Conservation (phyloP, 2,797 vertebrate species). For the Potorous gilbertii region DNA sequence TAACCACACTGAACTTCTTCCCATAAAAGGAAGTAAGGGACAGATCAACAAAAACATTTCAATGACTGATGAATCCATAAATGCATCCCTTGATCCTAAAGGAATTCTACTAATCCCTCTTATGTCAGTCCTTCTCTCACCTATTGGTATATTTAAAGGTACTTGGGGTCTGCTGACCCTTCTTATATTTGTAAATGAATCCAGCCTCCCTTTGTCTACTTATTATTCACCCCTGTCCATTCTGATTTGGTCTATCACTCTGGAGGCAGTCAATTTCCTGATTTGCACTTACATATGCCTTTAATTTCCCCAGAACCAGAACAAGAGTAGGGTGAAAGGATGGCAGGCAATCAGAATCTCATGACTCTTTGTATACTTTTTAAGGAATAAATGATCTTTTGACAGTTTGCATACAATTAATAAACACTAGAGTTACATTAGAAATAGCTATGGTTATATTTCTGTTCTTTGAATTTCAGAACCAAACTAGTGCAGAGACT, state of each 20-base stretch:
- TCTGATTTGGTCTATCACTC: not conserved
- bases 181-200: not conserved
- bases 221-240: not conserved
- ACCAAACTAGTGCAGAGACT: not conserved
- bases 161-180: not conserved
- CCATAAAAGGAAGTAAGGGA: not conserved
- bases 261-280: not conserved
- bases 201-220: not conserved
- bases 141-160: not conserved
- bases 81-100: not conserved
- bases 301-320: not conserved
- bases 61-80: not conserved
- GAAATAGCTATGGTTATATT: not conserved
- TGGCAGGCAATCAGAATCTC: not conserved
- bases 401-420: not conserved
- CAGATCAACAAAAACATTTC: not conserved
- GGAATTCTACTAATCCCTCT: not conserved
- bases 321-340: not conserved
- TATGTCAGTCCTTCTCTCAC: not conserved
- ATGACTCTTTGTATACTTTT: not conserved
- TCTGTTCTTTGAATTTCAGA: not conserved
- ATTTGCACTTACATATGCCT: not conserved
- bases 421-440: not conserved
- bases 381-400: not conserved
- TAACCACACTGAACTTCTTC: not conserved